Conservation (phyloP, 2,797 vertebrate genomes). For the Bryconaethiops microstoma region DNA sequence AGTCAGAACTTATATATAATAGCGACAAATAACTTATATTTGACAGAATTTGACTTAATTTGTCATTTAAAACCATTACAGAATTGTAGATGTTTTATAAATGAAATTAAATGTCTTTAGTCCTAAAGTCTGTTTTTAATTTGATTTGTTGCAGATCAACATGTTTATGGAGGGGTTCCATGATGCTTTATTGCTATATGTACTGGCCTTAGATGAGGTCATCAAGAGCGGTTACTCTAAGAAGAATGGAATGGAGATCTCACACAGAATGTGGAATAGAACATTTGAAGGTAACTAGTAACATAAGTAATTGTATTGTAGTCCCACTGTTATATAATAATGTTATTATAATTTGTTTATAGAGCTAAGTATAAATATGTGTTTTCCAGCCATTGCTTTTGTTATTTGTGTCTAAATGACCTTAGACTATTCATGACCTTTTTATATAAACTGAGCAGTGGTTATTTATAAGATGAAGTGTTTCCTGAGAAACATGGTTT, state of each 20-base stretch:
- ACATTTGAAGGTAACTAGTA: constrained; percentile 90
- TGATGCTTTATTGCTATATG: constrained; percentile 91
- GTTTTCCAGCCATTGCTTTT: not conserved
- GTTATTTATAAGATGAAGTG: constrained; percentile 27
- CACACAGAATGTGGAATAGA: constrained; percentile 89
- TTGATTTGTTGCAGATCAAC: constrained; percentile 82
- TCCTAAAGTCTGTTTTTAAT: not conserved
- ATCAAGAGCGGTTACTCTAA: constrained; percentile 89
- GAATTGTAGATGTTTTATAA: not conserved
- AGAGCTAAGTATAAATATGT: not conserved
- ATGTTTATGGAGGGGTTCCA: constrained; percentile 99
- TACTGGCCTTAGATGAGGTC: constrained; percentile 88
- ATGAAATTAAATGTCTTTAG: not conserved
- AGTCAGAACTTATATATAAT: too few species aligned
- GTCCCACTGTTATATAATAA: not conserved
- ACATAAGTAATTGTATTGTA: too few species aligned
- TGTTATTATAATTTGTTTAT: not conserved
- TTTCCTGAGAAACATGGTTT: constrained; percentile 15
- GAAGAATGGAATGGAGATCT: constrained; percentile 90
- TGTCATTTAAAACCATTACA: not conserved
- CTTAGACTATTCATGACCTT: constrained; percentile 10
- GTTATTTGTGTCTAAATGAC: not conserved
- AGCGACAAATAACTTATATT: too few species aligned
- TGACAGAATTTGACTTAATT: not conserved
- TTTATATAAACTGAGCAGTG: constrained; percentile 26